Conservation (phyloP, 2,797 vertebrate genomes). For the Hemibagrus guttatus region DNA sequence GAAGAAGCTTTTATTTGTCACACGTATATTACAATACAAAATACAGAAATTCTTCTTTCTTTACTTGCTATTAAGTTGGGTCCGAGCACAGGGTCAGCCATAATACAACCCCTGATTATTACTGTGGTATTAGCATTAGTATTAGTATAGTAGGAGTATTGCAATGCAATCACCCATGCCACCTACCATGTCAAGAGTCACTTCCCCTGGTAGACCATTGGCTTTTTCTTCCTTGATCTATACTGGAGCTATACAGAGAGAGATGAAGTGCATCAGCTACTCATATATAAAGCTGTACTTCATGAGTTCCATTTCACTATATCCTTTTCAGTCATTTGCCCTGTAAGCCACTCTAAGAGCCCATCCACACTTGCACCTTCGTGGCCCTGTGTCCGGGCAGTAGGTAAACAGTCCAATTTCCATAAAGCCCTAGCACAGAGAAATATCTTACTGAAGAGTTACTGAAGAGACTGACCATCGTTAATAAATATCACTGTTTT, state of each 20-base stretch:
- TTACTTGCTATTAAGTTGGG: not conserved
- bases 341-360: slow-evolving; percentile 33
- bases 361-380: slow-evolving; percentile 28
- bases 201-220: not conserved
- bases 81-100: not conserved
- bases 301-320: slow-evolving; percentile 21
- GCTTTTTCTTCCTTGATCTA: not conserved
- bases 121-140: not conserved
- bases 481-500: slow-evolving; percentile 44
- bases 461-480: slow-evolving; percentile 32
- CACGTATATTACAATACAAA: not conserved
- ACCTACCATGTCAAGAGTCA: not conserved
- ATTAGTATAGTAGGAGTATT: not conserved
- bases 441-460: slow-evolving; percentile 45
- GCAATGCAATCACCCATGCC: not conserved
- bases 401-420: slow-evolving; percentile 31
- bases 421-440: slow-evolving; percentile 27
- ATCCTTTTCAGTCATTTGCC: slow-evolving; percentile 33
- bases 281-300: slow-evolving; percentile 23
- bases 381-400: slow-evolving; percentile 25
- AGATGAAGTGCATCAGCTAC: not conserved
- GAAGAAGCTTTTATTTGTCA: not conserved
- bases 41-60: not conserved
- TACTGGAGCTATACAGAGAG: slow-evolving; percentile 2
- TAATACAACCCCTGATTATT: not conserved